Evolutionary conservation across 2,797 vertebrate species (phyloP), one percentile per base, ranked within the genome.

Genomic region (Petrocephalus sullivani): DNA sequence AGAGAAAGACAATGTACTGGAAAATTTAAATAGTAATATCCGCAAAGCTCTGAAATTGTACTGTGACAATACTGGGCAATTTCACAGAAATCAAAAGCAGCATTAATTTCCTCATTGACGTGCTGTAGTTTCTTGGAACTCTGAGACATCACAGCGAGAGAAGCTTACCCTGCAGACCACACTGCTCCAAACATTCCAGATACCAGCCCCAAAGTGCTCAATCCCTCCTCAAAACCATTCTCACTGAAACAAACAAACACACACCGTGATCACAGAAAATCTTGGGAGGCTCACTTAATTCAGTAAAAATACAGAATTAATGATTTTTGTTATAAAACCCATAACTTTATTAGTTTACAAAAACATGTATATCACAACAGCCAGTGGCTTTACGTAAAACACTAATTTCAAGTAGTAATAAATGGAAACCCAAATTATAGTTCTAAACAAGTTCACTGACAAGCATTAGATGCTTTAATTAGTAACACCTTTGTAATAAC

Each of bases 161-260:
- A 84, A 60, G 95, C 96, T 88, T 94, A 97, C 98, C 98, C 98
- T 51, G 94, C 41, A 9, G 96, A 98, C 98, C 98, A 99, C 90
- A 97, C 91, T 0, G 98, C 97, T 49, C 90, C 93, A 56, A 96
- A 97, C 61, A 99, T 93, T 16, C 98, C 98, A 3, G 98, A 99
- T 14, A 98, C 96, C 87, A 99, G 94, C n/a, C 98, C 98, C 46
- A 98, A 91, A 0, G 98, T 97, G 90, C 97, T 97, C 2, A 99
- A 93, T 37, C 97, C 96, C 89, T 99, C 97, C 89, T 97, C 96
- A 94, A 97, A 99, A 53, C 96, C 97, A 88, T 96, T 94, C 67
- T 97, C 97, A 92, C 98, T 99, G 89, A 56, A 93, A 88, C 10
- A 0, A 51, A 23, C 8, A 41, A 58, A 71, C 1, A 16, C 2